phyloP scores from a whole-genome alignment of 2,113 vertebrate genomes.

The Dromiciops gliroides region DNA sequence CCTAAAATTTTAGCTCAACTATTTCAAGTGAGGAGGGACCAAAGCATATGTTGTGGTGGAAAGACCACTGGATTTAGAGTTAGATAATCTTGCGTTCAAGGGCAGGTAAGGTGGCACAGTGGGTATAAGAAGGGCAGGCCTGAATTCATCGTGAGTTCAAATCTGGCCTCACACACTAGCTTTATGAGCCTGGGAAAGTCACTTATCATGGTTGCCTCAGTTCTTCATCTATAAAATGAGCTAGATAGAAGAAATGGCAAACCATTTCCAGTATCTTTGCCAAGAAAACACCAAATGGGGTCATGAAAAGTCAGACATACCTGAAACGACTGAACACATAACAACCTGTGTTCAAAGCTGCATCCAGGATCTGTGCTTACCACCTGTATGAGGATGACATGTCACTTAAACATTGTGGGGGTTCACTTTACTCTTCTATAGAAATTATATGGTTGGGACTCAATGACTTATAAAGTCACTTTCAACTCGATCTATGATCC shows the following conservation, averaged over 20 bases:
- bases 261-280: neutral
- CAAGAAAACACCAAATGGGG: neutral
- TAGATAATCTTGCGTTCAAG: neutral
- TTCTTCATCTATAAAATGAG: neutral
- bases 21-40: neutral
- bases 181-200: neutral
- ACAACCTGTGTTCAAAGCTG: neutral
- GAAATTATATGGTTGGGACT: neutral
- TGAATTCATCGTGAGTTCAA: neutral
- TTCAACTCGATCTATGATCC: neutral
- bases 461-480: neutral
- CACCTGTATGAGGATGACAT: neutral
- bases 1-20: neutral
- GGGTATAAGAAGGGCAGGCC: neutral
- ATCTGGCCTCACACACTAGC: neutral
- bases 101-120: neutral
- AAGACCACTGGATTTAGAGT: neutral
- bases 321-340: neutral
- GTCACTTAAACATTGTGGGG: neutral
- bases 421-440: neutral
- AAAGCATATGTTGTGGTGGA: neutral
- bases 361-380: neutral
- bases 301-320: neutral
- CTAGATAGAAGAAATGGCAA: neutral
- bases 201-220: neutral